A percentile compares a stretch with the other conserved stretches of the same genome.
These are phyloP conservation scores for Mico argentatus DNA, from an alignment of 2,797 vertebrate genomes.

Conservation along the genomic window DNA sequence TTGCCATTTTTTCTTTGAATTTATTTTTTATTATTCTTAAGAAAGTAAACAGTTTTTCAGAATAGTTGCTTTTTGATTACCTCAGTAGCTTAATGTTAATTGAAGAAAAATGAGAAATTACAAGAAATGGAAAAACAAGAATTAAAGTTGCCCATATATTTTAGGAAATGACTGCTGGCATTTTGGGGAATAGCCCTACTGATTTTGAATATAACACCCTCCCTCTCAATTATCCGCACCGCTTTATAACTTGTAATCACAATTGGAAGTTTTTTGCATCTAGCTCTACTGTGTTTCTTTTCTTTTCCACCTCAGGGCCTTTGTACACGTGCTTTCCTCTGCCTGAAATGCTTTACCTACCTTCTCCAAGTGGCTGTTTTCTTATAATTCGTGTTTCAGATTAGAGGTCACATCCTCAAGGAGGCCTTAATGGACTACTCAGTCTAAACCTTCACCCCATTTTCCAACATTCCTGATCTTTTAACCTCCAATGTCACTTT, in stretches of 20 bases:
- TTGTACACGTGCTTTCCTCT: not conserved
- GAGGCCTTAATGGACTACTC: not conserved
- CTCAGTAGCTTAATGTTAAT: not conserved
- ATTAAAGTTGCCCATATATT: not conserved
- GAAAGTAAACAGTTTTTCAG: not conserved
- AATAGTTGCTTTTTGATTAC: not conserved
- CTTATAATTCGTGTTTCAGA: not conserved
- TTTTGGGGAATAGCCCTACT: not conserved
- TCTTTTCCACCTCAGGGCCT: not conserved
- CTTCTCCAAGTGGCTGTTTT: not conserved
- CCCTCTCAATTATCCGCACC: not conserved
- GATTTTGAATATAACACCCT: not conserved
- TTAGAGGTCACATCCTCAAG: not conserved
- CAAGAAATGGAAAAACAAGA: not conserved
- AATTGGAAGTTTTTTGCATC: not conserved
- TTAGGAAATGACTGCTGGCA: not conserved
- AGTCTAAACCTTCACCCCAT: not conserved
- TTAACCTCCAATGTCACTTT: not conserved
- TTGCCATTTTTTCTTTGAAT: not conserved
- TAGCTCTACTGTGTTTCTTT: not conserved
- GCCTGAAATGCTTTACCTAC: not conserved
- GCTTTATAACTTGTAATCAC: not conserved
- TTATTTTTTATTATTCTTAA: not conserved
- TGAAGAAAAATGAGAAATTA: not conserved
- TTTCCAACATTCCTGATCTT: not conserved